Base-by-base conservation (phyloP, 2,888 invertebrate genomes). In the Tetanocera ferruginea region DNA sequence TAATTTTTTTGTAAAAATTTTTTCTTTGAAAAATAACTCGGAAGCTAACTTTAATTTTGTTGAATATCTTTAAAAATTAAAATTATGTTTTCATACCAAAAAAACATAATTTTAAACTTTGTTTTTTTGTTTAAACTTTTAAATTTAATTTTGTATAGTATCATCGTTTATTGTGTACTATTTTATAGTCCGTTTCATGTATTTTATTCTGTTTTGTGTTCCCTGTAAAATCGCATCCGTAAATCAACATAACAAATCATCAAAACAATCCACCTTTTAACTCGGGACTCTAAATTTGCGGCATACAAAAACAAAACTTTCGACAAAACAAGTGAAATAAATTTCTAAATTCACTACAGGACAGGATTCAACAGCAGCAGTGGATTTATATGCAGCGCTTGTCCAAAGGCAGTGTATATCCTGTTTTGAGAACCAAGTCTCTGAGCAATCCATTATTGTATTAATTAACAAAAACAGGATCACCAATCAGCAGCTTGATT, bases 391-490 rank as follows among this genome's bases (percentile, higher is more conserved):
- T 55, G 71, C 55, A 34, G 51, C 25, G 25, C 55, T 55, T 55
- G 71, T 55, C 71, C 71, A 37, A 67, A 52, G 31, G n/a, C n/a
- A 31, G 14, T 70, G n/a, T 51, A 23, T 69, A 49, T 43, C 51
- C 69, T 19, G 70, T 25, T 55, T 19, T 19, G 25, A 52, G 69
- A 66, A 78, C 62, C 55, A 62, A 71, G 79, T 81, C 82, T 73
- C 76, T 82, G 82, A 82, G 85, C 89, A 85, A 88, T 88, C 87
- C 86, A 89, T 89, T 89, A 89, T 89, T 89, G 89, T 89, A 89
- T 89, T 89, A 89, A 89, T 89, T 89, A 89, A 89, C 89, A 88
- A 87, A 88, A 89, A 89, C 89, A 89, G 89, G 88, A 89, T 89
- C 89, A 89, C 89, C 89, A 89, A 89, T 89, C 89, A 89, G 89